Base-by-base conservation (phyloP, 2,113 vertebrate genomes). In the Xenopus borealis region DNA sequence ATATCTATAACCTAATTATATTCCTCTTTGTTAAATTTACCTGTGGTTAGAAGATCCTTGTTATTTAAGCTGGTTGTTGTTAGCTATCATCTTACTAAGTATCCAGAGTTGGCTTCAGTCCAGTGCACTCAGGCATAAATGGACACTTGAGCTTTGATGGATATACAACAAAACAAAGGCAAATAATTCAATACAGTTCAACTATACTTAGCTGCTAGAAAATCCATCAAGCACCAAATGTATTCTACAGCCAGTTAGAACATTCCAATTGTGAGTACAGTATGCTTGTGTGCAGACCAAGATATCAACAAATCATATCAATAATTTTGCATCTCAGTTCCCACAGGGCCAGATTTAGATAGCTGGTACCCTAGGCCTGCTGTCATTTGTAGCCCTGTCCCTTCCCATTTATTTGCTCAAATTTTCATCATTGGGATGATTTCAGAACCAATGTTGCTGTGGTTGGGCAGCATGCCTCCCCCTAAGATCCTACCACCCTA, bases 161-260 rank as follows among this genome's bases (percentile, higher is more conserved):
- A 90, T 88, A 91, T 87, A 88, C 87, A 91, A 88, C 89, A 93
- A 92, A 93, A 91, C 87, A 90, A 87, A 87, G 87, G 86, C 89
- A 89, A 92, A 92, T 93, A 93, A 92, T 92, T 93, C 91, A 93
- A 92, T 91, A 90, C 86, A 90, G 87, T 89, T 87, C 83, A 89
- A 86, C 91, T 89, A 87, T 90, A 88, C 85, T 78, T 83, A 87
- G 85, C 85, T 89, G 87, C 90, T 90, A 91, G 90, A 90, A 90
- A 92, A 92, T 92, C 91, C 88, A 91, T 93, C 92, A 92, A 88
- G 89, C 87, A 89, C 89, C 92, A 92, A 93, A 93, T 91, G 91
- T 91, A 89, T 90, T 93, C 88, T 91, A 87, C 89, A 92, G 88
- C 88, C 91, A 93, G 89, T 86, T 88, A 87, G 91, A 91, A 89